Evolutionary conservation across 2,888 invertebrate genomes (phyloP), one percentile per base, ranked within the genome.

Genomic region (Hoplodrina ambigua): DNA sequence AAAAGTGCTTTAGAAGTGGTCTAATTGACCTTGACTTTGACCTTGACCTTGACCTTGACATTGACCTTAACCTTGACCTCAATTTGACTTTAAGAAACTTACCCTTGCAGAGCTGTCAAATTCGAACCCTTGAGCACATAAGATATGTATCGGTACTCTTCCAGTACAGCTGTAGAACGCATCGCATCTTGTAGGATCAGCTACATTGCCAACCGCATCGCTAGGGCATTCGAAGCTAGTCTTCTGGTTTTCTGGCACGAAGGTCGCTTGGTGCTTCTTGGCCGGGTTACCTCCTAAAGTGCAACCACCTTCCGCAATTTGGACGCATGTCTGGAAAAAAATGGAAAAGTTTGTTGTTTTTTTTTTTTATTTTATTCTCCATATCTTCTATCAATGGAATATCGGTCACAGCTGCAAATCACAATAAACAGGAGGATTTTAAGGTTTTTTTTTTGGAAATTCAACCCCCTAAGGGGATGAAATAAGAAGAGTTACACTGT

Each of bases 131-230:
- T 54, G 37, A 17, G 57, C 44, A 55, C 80, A 77, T 0, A 49
- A n/a, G 0, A 78, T 1, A n/a, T 54, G 56, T 33, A 69, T 41
- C 1, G 73, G 57, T 2, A 10, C 10, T 2, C 44, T 69, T 5
- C 37, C 67, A 19, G 67, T 30, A 8, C 80, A 81, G 11, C 68
- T 55, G 17, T 68, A 83, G 66, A 72, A 84, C 0, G 66, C 72
- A 8, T 75, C 59, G 20, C 84, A 84, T 15, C 67, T 57, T 0
- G 64, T 58, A 0, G 81, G 76, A n/a, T 81, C 74, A 3, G 78
- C 61, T 2, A 83, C 73, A 10, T 71, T 77, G 4, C 74, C 75
- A 30, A 25, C 13, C 0, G 19, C 15, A 52, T 55, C 46, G 0
- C 56, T 17, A n/a, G 65, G 68, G 37, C 80, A 80, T 5, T 55